These are phyloP conservation scores for Hexactinellida sp. DNA, from an alignment of 37 sponge, comb jelly and placozoan genomes.

Conservation along the genomic window DNA sequence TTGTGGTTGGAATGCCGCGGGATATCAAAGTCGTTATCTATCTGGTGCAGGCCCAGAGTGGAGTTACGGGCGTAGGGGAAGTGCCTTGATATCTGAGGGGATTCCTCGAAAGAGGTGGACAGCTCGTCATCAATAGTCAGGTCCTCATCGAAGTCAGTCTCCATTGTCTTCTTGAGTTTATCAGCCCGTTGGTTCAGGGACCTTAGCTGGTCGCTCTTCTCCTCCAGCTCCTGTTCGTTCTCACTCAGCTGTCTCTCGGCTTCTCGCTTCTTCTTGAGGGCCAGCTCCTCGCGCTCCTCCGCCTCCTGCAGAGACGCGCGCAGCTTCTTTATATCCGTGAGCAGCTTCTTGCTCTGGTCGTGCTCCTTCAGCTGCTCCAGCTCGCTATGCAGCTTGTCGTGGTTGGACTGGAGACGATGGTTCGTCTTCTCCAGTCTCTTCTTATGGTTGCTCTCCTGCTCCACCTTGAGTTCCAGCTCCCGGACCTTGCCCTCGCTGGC, in stretches of 20 bases:
- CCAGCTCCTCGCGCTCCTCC: background rate
- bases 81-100: background rate
- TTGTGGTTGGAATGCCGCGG: slow-evolving; percentile 1
- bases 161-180: background rate
- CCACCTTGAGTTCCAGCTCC: background rate
- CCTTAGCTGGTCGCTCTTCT: background rate
- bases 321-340: slow-evolving; percentile 32
- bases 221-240: slow-evolving; percentile 1
- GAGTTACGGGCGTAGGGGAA: background rate
- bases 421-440: background rate
- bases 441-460: background rate
- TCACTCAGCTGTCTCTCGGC: background rate
- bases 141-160: background rate
- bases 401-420: slow-evolving; percentile 48
- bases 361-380: slow-evolving; percentile 52
- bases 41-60: background rate
- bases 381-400: slow-evolving; percentile 42
- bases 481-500: background rate
- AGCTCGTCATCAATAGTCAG: background rate
- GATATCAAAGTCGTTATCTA: background rate
- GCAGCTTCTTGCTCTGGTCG: slow-evolving; percentile 43
- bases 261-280: background rate
- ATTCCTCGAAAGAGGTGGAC: slow-evolving; percentile 1
- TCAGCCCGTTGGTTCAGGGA: background rate
- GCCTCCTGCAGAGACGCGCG: background rate